Evolutionary conservation across 2,888 invertebrate genomes (phyloP), one percentile per base, ranked within the genome.

Genomic region (Lithosia quadra): DNA sequence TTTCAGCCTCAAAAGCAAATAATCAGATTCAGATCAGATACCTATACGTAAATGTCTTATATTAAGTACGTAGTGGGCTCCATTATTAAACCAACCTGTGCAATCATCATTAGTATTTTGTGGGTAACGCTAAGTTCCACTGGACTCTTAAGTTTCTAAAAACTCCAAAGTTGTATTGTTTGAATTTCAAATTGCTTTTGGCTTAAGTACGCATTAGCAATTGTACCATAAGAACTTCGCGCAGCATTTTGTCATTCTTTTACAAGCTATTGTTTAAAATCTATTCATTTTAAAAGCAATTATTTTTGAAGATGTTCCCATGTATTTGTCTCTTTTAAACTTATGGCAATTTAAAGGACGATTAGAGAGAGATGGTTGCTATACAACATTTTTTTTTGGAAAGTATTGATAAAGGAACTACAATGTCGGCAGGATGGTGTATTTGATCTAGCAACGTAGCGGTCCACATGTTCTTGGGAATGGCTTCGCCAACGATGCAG

Each of bases 371-470:
- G 93, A 92, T 71, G 76, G 88, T 74, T 77, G 85, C 77, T 84
- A 81, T 77, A 86, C 82, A 87, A 87, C 75, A 72, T 9, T 74
- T 84, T 91, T 91, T 92, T 92, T 91, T 85, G 75, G 79, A 84
- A 88, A 89, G 90, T 89, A 91, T 90, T 91, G 91, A 91, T 93
- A 92, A 90, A 90, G 88, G 90, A 90, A 91, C 88, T 92, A 93
- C 93, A 95, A 92, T 93, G 90, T 88, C 88, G 90, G 90, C 91
- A 92, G 93, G 92, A 94, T 92, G 92, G 93, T 92, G 92, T 94
- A 91, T 94, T 94, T 94, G 93, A 94, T 92, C 94, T 93, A 92
- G 91, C 92, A 89, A 92, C 93, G 92, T 92, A 93, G 94, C 93
- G 92, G 91, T 92, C 91, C 94, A 94, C 91, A 93, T 94, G 94